A percentile compares a stretch with the other conserved stretches of the same genome.
These are phyloP conservation scores for Caligus rogercresseyi DNA, from an alignment of 1,140 invertebrate genomes.

Conservation along the genomic window DNA sequence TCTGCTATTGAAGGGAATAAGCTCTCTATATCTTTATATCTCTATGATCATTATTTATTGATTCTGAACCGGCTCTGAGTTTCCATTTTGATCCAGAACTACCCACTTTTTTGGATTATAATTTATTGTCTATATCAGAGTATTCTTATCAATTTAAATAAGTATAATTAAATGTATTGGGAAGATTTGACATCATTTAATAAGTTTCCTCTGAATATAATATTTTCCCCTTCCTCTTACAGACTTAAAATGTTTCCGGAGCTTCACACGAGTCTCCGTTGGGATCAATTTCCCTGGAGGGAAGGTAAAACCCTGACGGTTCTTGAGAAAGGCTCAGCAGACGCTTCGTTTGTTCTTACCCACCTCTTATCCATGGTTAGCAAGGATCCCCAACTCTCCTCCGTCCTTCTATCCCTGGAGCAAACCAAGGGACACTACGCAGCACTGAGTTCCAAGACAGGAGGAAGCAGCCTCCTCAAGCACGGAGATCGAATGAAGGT, in stretches of 20 bases:
- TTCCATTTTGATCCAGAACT: too few relatives aligned
- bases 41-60: too few relatives aligned
- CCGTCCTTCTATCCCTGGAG: neutral
- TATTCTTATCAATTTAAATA: too few relatives aligned
- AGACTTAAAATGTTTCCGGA: neutral
- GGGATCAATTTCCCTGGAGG: neutral
- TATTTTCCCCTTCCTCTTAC: too few relatives aligned
- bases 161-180: too few relatives aligned
- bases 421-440: neutral
- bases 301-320: neutral
- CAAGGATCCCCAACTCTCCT: neutral
- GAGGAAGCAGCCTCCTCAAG: neutral
- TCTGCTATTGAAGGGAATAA: too few relatives aligned
- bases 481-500: neutral
- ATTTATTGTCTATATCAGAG: too few relatives aligned
- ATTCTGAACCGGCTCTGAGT: too few relatives aligned
- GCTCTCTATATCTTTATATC: too few relatives aligned
- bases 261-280: neutral
- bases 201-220: too few relatives aligned
- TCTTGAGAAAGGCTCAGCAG: neutral
- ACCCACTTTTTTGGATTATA: too few relatives aligned
- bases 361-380: neutral
- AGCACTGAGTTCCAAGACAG: neutral
- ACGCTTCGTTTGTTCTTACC: neutral
- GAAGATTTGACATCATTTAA: too few relatives aligned